Percentiles rank a stretch among this genome's conserved stretches.
Conservation (phyloP, 1,140 invertebrate genomes). For the Limonius californicus region DNA sequence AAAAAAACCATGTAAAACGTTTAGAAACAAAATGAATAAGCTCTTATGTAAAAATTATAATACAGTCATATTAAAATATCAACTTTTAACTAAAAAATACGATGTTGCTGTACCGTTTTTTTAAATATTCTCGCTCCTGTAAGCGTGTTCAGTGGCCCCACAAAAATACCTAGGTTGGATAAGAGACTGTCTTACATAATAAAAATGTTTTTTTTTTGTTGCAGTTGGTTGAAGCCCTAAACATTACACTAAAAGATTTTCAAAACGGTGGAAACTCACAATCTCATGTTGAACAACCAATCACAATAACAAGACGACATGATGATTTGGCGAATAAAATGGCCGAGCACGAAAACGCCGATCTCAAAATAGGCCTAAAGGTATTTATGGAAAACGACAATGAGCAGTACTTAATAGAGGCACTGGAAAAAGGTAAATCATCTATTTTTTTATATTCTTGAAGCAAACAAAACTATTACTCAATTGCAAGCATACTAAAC, state of each 20-base stretch:
- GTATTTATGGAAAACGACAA: constrained; percentile 60
- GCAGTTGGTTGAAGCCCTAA: constrained; percentile 70
- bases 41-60: no score
- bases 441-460: neutral
- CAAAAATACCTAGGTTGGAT: no score
- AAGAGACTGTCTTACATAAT: no score
- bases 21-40: no score
- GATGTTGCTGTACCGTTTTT: no score
- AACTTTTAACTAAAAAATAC: no score
- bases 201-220: constrained; percentile 36
- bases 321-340: constrained; percentile 58
- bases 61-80: no score
- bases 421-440: constrained; percentile 55
- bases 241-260: constrained; percentile 58
- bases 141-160: no score
- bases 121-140: no score
- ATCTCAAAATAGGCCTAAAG: constrained; percentile 63
- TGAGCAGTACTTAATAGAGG: constrained; percentile 50
- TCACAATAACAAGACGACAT: constrained; percentile 48
- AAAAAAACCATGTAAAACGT: no score
- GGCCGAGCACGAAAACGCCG: constrained; percentile 56
- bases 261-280: constrained; percentile 42
- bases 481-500: no score
- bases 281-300: constrained; percentile 43
- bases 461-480: no score